Conservation (phyloP, 2,888 invertebrate species). For the Platycnemis pennipes region DNA sequence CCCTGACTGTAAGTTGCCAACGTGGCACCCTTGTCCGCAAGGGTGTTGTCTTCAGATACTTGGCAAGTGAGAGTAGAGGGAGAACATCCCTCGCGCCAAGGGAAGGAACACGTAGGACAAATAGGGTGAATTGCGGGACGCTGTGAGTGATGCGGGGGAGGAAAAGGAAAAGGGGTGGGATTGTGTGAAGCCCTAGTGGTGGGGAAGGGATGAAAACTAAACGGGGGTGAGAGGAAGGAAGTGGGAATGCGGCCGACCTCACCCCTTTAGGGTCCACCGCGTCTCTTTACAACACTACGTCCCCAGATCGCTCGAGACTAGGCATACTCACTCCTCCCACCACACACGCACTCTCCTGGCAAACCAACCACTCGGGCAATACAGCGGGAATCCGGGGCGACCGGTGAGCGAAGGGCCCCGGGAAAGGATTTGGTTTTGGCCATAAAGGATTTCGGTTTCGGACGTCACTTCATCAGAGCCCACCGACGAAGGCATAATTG, state of each 20-base stretch:
- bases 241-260: not conserved
- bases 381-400: not conserved
- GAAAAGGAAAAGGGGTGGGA: not conserved
- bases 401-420: not conserved
- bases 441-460: not conserved
- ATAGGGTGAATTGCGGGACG: not conserved
- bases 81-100: no score
- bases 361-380: conserved; percentile 4
- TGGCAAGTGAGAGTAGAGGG: not conserved
- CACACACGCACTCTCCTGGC: not conserved
- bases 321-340: not conserved
- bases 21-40: not conserved
- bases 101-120: not conserved
- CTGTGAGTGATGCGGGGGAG: not conserved
- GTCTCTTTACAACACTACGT: not conserved
- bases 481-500: not conserved
- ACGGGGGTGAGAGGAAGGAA: not conserved
- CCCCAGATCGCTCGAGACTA: not conserved
- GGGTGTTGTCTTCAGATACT: not conserved
- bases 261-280: not conserved
- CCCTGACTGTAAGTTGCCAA: no score
- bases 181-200: not conserved
- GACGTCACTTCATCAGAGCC: conserved; percentile 6
- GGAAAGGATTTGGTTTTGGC: not conserved
- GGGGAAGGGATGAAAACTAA: not conserved